Percentiles rank a stretch among this genome's conserved stretches.
Evolutionary conservation across 2,888 invertebrate species (phyloP).

Genomic region (Zygothrica quintamaculata): DNA sequence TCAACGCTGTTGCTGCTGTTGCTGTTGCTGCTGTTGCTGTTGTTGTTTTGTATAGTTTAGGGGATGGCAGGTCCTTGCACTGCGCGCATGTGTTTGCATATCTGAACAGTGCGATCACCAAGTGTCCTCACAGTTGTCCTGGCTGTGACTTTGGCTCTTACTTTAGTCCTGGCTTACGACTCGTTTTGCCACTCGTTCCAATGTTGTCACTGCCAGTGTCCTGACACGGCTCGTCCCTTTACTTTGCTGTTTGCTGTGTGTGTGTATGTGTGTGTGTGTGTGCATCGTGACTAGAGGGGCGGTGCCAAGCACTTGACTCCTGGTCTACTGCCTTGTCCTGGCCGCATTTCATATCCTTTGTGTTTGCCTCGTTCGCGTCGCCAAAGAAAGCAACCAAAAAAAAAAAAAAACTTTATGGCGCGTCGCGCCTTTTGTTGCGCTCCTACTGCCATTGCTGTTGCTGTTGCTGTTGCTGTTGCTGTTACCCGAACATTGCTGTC

Average conservation of each 20-base stretch:
- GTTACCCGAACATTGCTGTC: constrained; percentile 50
- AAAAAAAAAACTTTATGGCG: constrained; percentile 78
- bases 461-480: constrained; percentile 28
- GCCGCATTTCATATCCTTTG: constrained; percentile 39
- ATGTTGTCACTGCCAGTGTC: not conserved
- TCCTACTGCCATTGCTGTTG: constrained; percentile 6
- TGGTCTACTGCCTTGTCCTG: constrained; percentile 26
- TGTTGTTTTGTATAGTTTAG: not conserved
- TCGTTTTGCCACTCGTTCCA: not conserved
- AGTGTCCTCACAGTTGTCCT: constrained; percentile 42
- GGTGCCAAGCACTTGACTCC: constrained; percentile 58
- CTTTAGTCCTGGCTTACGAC: not conserved
- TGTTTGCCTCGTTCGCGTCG: constrained; percentile 30
- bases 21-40: constrained; percentile 7
- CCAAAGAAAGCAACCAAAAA: constrained; percentile 67
- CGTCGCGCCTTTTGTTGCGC: constrained; percentile 67
- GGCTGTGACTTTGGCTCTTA: not conserved
- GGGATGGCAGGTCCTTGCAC: not conserved
- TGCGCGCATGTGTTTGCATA: constrained; percentile 70
- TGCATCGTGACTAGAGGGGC: constrained; percentile 65
- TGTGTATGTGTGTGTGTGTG: no score
- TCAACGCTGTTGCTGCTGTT: constrained; percentile 8
- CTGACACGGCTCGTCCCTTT: constrained; percentile 54
- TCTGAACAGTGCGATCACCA: constrained; percentile 66
- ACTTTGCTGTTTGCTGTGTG: constrained; percentile 58